A percentile compares a stretch with the other conserved stretches of the same genome.
phyloP scores from a whole-genome alignment of 1,140 invertebrate species.

The Drosophila fuyamai region DNA sequence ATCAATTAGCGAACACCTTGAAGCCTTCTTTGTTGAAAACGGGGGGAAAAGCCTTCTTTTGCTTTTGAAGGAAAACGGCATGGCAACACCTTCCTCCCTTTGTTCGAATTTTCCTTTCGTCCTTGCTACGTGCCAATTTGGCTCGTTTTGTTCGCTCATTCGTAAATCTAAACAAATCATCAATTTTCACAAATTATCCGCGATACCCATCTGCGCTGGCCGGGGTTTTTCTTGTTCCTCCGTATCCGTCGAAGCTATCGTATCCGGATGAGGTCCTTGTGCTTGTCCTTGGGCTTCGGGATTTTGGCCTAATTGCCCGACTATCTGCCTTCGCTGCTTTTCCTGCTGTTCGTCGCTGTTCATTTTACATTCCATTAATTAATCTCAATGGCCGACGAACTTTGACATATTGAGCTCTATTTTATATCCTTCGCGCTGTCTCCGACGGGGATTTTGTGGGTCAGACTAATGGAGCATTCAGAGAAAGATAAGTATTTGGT shows the following conservation, averaged over 20 bases:
- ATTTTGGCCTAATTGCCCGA: constrained; percentile 68
- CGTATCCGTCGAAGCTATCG: constrained; percentile 13
- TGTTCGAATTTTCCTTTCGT: constrained; percentile 43
- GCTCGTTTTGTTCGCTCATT: constrained; percentile 79
- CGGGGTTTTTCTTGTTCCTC: not conserved
- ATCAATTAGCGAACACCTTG: constrained; percentile 79
- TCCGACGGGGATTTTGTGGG: constrained; percentile 9
- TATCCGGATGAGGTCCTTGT: constrained; percentile 14
- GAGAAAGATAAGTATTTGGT: constrained; percentile 2
- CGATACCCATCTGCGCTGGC: constrained; percentile 29
- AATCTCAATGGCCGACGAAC: constrained; percentile 72
- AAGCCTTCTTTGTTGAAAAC: constrained; percentile 24
- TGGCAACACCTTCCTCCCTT: constrained; percentile 39
- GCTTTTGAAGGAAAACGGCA: not conserved
- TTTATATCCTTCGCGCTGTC: constrained; percentile 22
- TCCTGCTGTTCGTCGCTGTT: constrained; percentile 62
- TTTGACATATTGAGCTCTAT: constrained; percentile 77
- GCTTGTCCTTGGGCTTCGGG: constrained; percentile 27
- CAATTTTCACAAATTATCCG: constrained; percentile 83
- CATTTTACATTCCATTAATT: constrained; percentile 83
- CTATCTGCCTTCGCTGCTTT: constrained; percentile 54
- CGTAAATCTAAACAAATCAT: constrained; percentile 84
- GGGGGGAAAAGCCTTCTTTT: not conserved
- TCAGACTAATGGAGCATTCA: constrained; percentile 21
- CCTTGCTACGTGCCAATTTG: constrained; percentile 77